Evolutionary conservation across 2,888 invertebrate species (phyloP), one percentile per base, ranked within the genome.

Genomic region (Eubasilissa splendida): DNA sequence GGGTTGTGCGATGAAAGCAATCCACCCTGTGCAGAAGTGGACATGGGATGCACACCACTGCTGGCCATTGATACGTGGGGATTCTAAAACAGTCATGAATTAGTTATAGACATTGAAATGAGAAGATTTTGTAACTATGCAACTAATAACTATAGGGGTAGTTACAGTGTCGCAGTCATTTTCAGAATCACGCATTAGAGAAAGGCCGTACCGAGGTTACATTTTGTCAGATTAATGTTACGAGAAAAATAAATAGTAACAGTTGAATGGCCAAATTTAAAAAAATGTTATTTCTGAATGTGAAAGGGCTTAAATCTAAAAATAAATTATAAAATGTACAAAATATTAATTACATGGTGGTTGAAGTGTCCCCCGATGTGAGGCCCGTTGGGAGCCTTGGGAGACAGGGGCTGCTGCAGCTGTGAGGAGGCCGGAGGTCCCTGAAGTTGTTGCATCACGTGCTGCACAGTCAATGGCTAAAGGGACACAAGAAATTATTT

Each of bases 381-480:
- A 14, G 81, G 84, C 80, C 84, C 79, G 75, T 83, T 85, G 33
- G 84, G 78, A 76, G 83, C 84, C 78, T 83, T 84, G 42, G 85
- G 84, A 73, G 85, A 84, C 82, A 84, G 85, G 77, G 86, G 84
- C 83, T 85, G 85, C 56, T 87, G 86, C 42, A 42, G 42, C 42
- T 42, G 42, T 7, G 42, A 42, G 42, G 42, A 42, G 87, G 88
- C 88, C 87, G 80, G 88, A 84, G 85, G 86, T 14, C 70, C 70
- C 70, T 70, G 70, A 9, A 70, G 70, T 31, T 70, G 70, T 85
- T 86, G 87, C 75, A 84, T 85, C 83, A 84, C 86, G 85, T 74
- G 88, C 65, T 86, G 86, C 54, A 79, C 82, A n/a, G 63, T 81
- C 42, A 77, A 56, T 12, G 77, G 79, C 74, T 81, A 70, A 5